Conservation (phyloP, 2,797 vertebrate species). For the Rachycentron canadum region DNA sequence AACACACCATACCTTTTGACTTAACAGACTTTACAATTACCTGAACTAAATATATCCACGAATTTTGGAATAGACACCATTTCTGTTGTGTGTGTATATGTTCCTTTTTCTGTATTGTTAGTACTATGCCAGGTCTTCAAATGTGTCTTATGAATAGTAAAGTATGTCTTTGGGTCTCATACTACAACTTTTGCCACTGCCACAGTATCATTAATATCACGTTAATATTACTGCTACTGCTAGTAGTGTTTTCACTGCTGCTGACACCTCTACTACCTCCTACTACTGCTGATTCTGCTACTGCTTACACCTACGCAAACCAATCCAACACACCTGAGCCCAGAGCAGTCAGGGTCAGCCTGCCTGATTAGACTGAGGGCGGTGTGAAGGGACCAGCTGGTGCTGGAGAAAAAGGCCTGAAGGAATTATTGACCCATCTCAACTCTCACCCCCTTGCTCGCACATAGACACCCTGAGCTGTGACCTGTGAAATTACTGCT, state of each 20-base stretch:
- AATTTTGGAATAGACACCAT: neutral
- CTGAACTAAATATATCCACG: neutral
- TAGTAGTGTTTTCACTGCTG: slow-evolving; percentile 2
- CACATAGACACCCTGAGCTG: slow-evolving; percentile 74
- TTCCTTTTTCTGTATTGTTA: too few species aligned
- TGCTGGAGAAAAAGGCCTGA: slow-evolving; percentile 74
- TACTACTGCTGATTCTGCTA: slow-evolving; percentile 25
- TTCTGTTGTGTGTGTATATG: neutral
- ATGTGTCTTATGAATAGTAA: too few species aligned
- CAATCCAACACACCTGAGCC: slow-evolving; percentile 76
- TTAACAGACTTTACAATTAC: neutral
- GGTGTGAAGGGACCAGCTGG: slow-evolving; percentile 81
- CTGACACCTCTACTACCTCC: slow-evolving; percentile 5
- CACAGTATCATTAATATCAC: neutral
- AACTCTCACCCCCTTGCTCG: slow-evolving; percentile 71
- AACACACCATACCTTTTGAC: neutral
- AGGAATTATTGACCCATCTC: slow-evolving; percentile 83
- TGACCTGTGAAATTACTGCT: slow-evolving; percentile 87
- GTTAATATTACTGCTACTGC: neutral
- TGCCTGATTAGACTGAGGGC: slow-evolving; percentile 72
- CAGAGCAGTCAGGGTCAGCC: slow-evolving; percentile 71
- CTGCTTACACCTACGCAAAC: slow-evolving; percentile 57
- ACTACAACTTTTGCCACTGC: neutral
- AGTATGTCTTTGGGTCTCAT: neutral
- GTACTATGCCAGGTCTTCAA: too few species aligned